These are phyloP conservation scores for Prochilodus magdalenae DNA, from an alignment of 2,113 vertebrate genomes.

Conservation along the genomic window DNA sequence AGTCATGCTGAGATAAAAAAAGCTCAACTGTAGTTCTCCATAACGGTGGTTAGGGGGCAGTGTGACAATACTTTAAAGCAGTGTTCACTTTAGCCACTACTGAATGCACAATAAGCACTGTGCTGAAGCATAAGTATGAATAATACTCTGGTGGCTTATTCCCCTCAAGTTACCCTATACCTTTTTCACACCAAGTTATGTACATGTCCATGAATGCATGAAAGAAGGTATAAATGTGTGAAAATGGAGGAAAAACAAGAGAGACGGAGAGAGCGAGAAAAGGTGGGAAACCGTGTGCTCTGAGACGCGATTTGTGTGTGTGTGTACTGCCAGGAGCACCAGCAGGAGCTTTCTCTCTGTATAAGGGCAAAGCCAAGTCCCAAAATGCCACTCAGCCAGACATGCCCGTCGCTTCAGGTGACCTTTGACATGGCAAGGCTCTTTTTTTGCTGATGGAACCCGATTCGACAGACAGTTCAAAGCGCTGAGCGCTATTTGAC, in stretches of 20 bases:
- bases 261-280: not conserved
- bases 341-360: constrained; percentile 37
- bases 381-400: constrained; percentile 55
- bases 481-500: constrained; percentile 33
- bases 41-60: too few species aligned
- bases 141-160: too few species aligned
- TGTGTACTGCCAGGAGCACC: not conserved
- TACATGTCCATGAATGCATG: not conserved
- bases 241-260: not conserved
- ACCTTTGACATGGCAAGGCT: constrained; percentile 42
- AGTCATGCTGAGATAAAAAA: too few species aligned
- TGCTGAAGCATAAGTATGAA: too few species aligned
- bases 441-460: constrained; percentile 36
- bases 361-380: constrained; percentile 52
- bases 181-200: not conserved
- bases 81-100: too few species aligned
- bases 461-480: constrained; percentile 31
- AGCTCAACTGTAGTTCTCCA: too few species aligned
- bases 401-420: constrained; percentile 33
- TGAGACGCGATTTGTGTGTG: not conserved
- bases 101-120: too few species aligned
- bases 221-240: not conserved
- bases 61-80: too few species aligned
- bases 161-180: not conserved
- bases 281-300: not conserved